Base-by-base conservation (phyloP, 2,888 invertebrate species). In the Pharmacophagus antenor region DNA sequence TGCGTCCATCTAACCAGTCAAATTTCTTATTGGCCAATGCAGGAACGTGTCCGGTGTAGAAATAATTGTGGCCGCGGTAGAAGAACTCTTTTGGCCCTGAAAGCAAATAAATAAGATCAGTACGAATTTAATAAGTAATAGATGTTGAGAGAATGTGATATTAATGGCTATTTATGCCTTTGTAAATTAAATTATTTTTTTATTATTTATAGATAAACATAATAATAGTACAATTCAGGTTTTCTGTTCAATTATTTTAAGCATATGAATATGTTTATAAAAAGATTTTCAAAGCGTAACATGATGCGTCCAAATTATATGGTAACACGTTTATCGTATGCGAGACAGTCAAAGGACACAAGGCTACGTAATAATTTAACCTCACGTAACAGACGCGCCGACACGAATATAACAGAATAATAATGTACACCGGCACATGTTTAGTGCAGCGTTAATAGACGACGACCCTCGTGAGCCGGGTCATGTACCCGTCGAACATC, bases 1-100 rank as follows among this genome's bases (percentile, higher is more conserved):
- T 97, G 73, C 97, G 94, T 23, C 96, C 97, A 73, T 97, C 97
- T 70, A 97, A 84, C 97, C 97, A 97, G 85, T 97, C 97, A 53
- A 96, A 93, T 87, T 95, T 96, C 81, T 94, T 94, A 79, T 94
- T 95, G 62, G 95, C 94, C 65, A 95, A 92, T 65, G 92, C 93
- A 56, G 95, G 95, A 58, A 96, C 94, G 79, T 96, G 96, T 20
- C 95, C 95, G 72, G 93, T 96, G 92, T 93, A 95, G 93, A 97
- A 97, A 90, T 97, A 97, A 85, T 97, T 95, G 88, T 95, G 96
- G 56, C 96, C 96, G 76, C 94, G 92, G 85, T 95, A 96, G 85
- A 94, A 95, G 92, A 97, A 97, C 82, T 97, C 96, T 88, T 97
- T 97, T 77, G 97, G 97, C 82, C 96, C 96, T 96, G 90, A 10